phyloP scores from a whole-genome alignment of 2,113 vertebrate species.

The Salvator merianae region DNA sequence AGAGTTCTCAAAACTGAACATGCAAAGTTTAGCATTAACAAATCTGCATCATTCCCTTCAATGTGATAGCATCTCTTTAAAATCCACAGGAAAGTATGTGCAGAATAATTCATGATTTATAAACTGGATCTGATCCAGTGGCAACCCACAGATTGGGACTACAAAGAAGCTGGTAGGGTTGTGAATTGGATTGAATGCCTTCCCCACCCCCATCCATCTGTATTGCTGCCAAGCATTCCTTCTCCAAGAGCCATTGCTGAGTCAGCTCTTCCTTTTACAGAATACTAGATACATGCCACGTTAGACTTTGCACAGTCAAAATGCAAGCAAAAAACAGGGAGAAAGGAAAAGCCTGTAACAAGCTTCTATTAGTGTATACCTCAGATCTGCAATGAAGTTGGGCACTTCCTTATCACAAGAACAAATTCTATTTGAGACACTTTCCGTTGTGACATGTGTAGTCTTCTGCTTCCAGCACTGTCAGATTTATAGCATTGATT shows the following conservation, averaged over 20 bases:
- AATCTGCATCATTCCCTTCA: not conserved
- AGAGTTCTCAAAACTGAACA: not conserved
- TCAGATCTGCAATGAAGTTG: not conserved
- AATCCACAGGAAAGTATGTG: not conserved
- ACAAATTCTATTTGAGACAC: constrained; percentile 27
- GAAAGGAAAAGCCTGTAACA: not conserved
- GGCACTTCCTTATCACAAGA: not conserved
- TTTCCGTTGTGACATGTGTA: constrained; percentile 5
- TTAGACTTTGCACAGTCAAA: not conserved
- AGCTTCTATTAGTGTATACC: not conserved
- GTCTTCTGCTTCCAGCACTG: not conserved
- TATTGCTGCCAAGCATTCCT: not conserved
- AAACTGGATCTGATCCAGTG: no score
- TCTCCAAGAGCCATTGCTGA: not conserved
- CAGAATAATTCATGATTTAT: not conserved
- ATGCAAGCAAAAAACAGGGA: not conserved
- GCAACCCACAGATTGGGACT: no score
- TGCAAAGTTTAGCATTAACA: not conserved
- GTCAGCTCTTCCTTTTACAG: not conserved
- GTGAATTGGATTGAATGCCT: no score
- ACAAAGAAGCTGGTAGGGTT: no score
- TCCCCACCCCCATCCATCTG: not conserved
- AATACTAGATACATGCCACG: not conserved
- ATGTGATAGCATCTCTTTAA: not conserved
- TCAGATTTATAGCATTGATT: constrained; percentile 18